Evolutionary conservation across 2,797 vertebrate species (phyloP).

Genomic region (Sandelia bainsii): DNA sequence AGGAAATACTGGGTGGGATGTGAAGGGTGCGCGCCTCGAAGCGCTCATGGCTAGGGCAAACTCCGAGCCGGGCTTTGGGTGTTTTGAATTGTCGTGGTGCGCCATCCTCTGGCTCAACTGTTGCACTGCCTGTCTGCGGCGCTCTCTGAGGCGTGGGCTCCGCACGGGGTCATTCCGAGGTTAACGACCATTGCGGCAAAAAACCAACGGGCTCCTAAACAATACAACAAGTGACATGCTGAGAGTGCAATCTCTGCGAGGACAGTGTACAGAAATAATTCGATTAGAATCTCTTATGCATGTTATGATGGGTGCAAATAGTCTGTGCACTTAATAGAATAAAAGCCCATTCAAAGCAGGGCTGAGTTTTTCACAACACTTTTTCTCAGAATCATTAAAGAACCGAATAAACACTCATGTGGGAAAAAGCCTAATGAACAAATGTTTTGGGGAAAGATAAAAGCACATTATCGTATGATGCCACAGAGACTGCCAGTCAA

Average conservation of each 20-base stretch:
- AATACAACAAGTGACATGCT: constrained; percentile 80
- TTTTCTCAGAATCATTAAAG: constrained; percentile 31
- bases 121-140: constrained; percentile 78
- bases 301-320: constrained; percentile 64
- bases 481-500: constrained; percentile 6
- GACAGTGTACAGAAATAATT: constrained; percentile 61
- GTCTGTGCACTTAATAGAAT: constrained; percentile 66
- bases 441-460: constrained; percentile 34
- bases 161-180: constrained; percentile 92
- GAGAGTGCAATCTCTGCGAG: constrained; percentile 68
- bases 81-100: constrained; percentile 89
- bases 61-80: constrained; percentile 53
- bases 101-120: constrained; percentile 90
- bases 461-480: constrained; percentile 36
- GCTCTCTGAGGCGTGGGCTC: constrained; percentile 76
- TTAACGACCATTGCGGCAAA: constrained; percentile 95
- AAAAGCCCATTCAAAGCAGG: constrained; percentile 50
- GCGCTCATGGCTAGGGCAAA: constrained; percentile 74
- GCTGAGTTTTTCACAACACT: constrained; percentile 3
- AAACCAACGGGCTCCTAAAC: constrained; percentile 80
- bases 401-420: constrained; percentile 22
- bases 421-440: constrained; percentile 32
- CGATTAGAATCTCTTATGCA: constrained; percentile 60
- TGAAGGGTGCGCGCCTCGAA: constrained; percentile 81
- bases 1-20: constrained; percentile 93